Conservation (phyloP, 1,140 invertebrate genomes). For the Ruditapes philippinarum region DNA sequence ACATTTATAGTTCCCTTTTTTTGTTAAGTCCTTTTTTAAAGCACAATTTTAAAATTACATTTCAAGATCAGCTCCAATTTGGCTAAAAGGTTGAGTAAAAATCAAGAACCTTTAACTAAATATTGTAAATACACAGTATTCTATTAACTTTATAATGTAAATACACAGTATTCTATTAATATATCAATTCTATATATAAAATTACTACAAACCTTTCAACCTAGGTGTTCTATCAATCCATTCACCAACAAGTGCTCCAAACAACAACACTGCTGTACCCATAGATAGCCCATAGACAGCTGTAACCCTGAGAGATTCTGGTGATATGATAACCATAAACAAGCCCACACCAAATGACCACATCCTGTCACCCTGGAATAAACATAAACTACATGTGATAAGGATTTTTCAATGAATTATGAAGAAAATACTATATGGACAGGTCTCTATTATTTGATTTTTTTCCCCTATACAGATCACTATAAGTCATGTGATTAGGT, state of each 20-base stretch:
- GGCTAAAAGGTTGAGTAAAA: too few relatives aligned
- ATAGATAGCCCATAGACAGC: constrained; percentile 88
- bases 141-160: too few relatives aligned
- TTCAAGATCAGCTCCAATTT: too few relatives aligned
- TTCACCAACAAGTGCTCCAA: constrained; percentile 88
- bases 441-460: background rate
- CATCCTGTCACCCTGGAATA: constrained; percentile 62
- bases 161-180: too few relatives aligned
- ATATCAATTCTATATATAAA: too few relatives aligned
- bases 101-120: too few relatives aligned
- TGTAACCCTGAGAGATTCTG: constrained; percentile 84
- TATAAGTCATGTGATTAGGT: background rate
- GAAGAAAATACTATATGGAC: background rate
- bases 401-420: background rate
- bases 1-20: too few relatives aligned
- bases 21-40: too few relatives aligned
- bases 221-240: constrained; percentile 88
- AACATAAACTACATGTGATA: too few relatives aligned
- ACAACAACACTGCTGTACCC: constrained; percentile 86
- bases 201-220: constrained; percentile 87
- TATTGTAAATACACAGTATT: too few relatives aligned
- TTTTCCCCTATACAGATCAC: background rate
- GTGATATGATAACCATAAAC: constrained; percentile 86
- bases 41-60: too few relatives aligned
- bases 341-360: constrained; percentile 89